Conservation (phyloP, 2,888 invertebrate genomes). For the Apodemia duryi region DNA sequence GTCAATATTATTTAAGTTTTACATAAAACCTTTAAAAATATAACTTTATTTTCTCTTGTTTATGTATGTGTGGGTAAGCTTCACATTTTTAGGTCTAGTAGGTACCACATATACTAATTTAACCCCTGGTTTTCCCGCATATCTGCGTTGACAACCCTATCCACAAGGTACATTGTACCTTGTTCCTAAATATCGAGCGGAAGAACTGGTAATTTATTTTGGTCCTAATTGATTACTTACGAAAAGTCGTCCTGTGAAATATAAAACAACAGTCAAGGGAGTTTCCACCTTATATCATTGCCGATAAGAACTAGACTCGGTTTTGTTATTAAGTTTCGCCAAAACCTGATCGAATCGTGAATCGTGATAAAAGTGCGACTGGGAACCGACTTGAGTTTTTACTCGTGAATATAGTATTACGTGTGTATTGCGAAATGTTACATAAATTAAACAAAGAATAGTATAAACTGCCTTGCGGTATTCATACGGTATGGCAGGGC, state of each 20-base stretch:
- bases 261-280: neutral
- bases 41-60: too few relatives aligned
- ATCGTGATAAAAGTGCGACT: neutral
- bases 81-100: too few relatives aligned
- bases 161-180: conserved; percentile 7
- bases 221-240: conserved; percentile 15
- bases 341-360: conserved; percentile 4
- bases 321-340: neutral
- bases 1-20: too few relatives aligned
- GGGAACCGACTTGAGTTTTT: neutral
- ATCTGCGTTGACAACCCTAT: too few relatives aligned
- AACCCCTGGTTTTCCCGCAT: too few relatives aligned
- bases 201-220: conserved; percentile 11
- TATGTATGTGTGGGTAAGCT: too few relatives aligned
- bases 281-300: neutral
- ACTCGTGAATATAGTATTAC: neutral
- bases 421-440: too few relatives aligned
- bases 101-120: too few relatives aligned
- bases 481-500: too few relatives aligned
- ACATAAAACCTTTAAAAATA: too few relatives aligned
- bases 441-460: too few relatives aligned
- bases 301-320: neutral
- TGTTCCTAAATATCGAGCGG: conserved; percentile 2
- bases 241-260: conserved; percentile 7
- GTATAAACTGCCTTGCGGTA: too few relatives aligned